Evolutionary conservation across 2,113 vertebrate species (phyloP), one percentile per base, ranked within the genome.

Genomic region (Machaerirhynchus nigripectus): DNA sequence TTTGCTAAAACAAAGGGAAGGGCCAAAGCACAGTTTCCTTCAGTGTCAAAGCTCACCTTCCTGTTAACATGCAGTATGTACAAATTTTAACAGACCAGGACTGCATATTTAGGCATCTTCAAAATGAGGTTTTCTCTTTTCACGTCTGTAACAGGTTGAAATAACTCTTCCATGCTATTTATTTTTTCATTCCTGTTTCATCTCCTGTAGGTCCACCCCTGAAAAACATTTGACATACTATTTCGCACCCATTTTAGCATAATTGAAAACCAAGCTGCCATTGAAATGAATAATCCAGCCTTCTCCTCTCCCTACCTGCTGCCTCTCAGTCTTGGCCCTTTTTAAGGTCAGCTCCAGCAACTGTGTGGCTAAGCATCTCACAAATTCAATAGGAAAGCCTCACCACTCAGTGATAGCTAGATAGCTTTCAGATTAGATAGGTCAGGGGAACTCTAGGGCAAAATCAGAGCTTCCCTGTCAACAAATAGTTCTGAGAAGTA

Each of bases 1-100:
- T 24, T 92, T 86, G 57, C 55, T 93, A 55, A 92, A 95, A 93
- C 89, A 92, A 96, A 96, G 42, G 79, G 69, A 89, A 95, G 27
- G 74, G 73, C 40, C 89, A 33, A 84, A 91, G 63, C 9, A 52
- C 33, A 28, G 37, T 82, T 97, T 94, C 94, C 91, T 92, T 87
- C 70, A 44, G 44, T 78, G 84, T 92, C 95, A 95, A 83, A 93
- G 84, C 46, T 92, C 64, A 92, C 49, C 76, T 95, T 93, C 91
- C 86, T 96, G 88, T 93, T 79, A 93, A 83, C 0, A 0, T 76
- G 59, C 59, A 76, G 23, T 5, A 49, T 10, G 79, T 61, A 90
- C 63, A 61, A 83, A 90, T 37, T 73, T 31, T 85, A 83, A 83
- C 67, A 88, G 82, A 67, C 11, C 11, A 74, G 14, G 18, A 87